Base-by-base conservation (phyloP, 2,113 vertebrate species). In the Stictonetta naevosa region DNA sequence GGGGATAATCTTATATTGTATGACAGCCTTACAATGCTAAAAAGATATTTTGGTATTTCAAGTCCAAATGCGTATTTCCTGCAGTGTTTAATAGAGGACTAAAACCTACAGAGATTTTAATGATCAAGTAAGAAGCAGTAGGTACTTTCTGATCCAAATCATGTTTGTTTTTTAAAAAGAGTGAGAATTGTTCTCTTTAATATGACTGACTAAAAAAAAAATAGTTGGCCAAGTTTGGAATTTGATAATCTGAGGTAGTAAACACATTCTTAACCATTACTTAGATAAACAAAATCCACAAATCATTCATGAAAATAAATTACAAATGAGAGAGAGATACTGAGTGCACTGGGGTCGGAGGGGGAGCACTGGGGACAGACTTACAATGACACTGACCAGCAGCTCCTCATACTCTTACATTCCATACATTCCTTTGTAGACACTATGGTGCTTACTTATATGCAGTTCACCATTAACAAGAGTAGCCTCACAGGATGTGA, bases 301-400 rank as follows among this genome's bases (percentile, higher is more conserved):
- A 60, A 82, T 71, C 25, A 82, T 36, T 75, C 63, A 58, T 16
- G 18, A 64, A 78, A 93, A 88, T 38, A 90, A 88, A 71, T 23
- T n/a, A 36, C 33, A 84, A 36, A 59, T 40, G 59, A 77, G 33
- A 83, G 5, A 31, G 28, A 71, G 25, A 46, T 4, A 44, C 8
- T 53, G 15, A 10, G 40, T 42, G 53, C 12, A 40, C 3, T 1
- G 1, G 10, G 23, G 3, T 11, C 10, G 7, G 42, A 16, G 1
- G 9, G 8, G 10, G 4, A 36, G 14, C 31, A n/a, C 29, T n/a
- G 17, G n/a, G 29, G 36, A 26, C 23, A 63, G 60, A n/a, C 52
- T 85, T 53, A 58, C 8, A 50, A 1, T 6, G 48, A 87, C 67
- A 53, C 19, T 23, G 34, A 48, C 20, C 14, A 86, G 40, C 23